A percentile compares a stretch with the other conserved stretches of the same genome.
Conservation (phyloP, 2,113 vertebrate genomes). For the Melanerpes aurifrons region DNA sequence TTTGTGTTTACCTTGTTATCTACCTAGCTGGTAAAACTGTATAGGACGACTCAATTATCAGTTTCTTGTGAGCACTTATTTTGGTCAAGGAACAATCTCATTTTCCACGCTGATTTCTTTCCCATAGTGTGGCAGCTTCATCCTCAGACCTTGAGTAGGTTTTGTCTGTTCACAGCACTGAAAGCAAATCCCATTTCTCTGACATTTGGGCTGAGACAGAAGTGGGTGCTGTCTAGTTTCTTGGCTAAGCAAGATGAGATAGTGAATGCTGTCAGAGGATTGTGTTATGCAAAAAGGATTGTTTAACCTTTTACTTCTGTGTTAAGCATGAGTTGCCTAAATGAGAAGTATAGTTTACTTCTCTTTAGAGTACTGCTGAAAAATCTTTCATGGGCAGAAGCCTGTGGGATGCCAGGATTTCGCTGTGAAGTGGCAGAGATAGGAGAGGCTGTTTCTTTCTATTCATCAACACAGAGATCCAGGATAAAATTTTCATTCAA, state of each 20-base stretch:
- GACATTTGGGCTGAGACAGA: background rate
- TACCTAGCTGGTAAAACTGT: background rate
- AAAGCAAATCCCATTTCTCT: background rate
- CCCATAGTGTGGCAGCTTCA: background rate
- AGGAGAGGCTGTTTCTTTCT: constrained; percentile 15
- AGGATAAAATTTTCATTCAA: constrained; percentile 45
- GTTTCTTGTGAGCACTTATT: background rate
- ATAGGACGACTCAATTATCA: rapidly evolving
- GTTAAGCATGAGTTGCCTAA: background rate
- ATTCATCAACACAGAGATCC: background rate
- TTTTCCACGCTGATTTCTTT: background rate
- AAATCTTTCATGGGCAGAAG: background rate
- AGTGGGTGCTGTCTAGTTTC: background rate
- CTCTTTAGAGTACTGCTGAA: background rate
- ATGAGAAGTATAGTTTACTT: background rate
- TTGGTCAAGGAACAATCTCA: background rate
- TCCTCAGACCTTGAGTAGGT: background rate
- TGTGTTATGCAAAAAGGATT: background rate
- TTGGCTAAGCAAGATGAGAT: background rate
- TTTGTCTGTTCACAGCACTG: background rate
- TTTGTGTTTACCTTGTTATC: background rate
- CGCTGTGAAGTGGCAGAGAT: constrained; percentile 7
- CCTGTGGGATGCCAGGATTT: constrained; percentile 17
- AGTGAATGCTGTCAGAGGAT: background rate
- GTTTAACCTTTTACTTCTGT: background rate